Base-by-base conservation (phyloP, 2,888 invertebrate genomes). In the Mythimna pallens region DNA sequence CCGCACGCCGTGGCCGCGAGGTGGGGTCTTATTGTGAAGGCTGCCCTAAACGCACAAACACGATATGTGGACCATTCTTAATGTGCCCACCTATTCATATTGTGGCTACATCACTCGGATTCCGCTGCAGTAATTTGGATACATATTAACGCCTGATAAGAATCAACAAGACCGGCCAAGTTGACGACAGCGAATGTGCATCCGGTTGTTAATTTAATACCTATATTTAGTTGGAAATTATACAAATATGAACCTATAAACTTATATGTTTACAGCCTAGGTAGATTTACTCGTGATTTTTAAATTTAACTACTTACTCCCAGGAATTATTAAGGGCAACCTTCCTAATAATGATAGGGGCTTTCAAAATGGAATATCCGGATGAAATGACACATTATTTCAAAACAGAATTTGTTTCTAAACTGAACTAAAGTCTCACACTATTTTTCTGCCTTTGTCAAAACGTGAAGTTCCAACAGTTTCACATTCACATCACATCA, bases 1-100 rank as follows among this genome's bases (percentile, higher is more conserved):
- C 91, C 88, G 83, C 67, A 80, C 67, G 76, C 76, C 55, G 75
- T 81, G 92, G 76, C 76, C 55, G 75, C 82, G 92, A 94, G 94
- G 94, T 94, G 93, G 94, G 94, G 94, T 83, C 88, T 87, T 86
- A 91, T 94, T 93, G 93, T 92, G 84, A 80, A 85, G 86, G 87
- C 82, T 86, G 88, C 89, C 88, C 89, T 88, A 89, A 89, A 91
- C 88, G 86, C 87, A 86, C 81, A 81, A 86, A 88, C 88, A 87
- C 87, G 85, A 67, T 75, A 58, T 80, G 68, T 76, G 54, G 72
- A 82, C 74, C 64, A 65, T 62, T 82, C 69, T 81, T 84, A 82
- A 86, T 85, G 83, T 84, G 65, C 57, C 54, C 55, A 71, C 75
- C 84, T 82, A 84, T 87, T 84, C 80, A 87, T 82, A 78, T 74